phyloP scores from a whole-genome alignment of 2,797 vertebrate species.

The Rhadinocentrus ornatus region DNA sequence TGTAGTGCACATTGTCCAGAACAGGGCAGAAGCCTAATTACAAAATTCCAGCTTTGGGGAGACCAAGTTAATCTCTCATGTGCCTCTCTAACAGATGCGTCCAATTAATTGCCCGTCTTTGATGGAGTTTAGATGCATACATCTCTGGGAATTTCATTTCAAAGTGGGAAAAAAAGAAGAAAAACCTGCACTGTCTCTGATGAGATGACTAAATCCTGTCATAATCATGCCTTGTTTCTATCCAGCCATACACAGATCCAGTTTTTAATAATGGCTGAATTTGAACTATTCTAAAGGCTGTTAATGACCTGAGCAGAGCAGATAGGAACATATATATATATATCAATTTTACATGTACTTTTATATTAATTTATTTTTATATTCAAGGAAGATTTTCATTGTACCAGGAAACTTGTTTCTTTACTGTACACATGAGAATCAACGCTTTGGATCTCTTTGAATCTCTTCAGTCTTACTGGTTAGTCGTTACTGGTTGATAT shows the following conservation, averaged over 20 bases:
- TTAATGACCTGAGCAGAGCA: constrained; percentile 51
- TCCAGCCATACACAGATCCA: constrained; percentile 25
- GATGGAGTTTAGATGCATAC: constrained; percentile 66
- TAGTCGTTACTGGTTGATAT: constrained; percentile 37
- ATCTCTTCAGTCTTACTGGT: not conserved
- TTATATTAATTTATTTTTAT: too few species aligned
- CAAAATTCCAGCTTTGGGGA: constrained; percentile 48
- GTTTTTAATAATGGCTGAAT: constrained; percentile 39
- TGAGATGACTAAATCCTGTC: constrained; percentile 51
- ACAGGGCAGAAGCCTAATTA: constrained; percentile 65
- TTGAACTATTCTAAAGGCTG: constrained; percentile 40
- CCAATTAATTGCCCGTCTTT: constrained; percentile 78
- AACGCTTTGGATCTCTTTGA: too few species aligned
- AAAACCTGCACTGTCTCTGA: constrained; percentile 37
- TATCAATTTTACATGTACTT: too few species aligned
- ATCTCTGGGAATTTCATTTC: constrained; percentile 74
- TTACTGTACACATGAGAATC: too few species aligned
- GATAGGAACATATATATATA: not conserved
- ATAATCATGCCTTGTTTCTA: constrained; percentile 51
- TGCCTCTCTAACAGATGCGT: constrained; percentile 74
- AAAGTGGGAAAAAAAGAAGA: constrained; percentile 56
- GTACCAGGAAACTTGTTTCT: too few species aligned
- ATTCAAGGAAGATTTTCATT: too few species aligned
- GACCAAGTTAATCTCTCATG: constrained; percentile 67
- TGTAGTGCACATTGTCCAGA: constrained; percentile 61